Evolutionary conservation across 1,140 invertebrate species (phyloP).

Genomic region (Coboldia fuscipes): DNA sequence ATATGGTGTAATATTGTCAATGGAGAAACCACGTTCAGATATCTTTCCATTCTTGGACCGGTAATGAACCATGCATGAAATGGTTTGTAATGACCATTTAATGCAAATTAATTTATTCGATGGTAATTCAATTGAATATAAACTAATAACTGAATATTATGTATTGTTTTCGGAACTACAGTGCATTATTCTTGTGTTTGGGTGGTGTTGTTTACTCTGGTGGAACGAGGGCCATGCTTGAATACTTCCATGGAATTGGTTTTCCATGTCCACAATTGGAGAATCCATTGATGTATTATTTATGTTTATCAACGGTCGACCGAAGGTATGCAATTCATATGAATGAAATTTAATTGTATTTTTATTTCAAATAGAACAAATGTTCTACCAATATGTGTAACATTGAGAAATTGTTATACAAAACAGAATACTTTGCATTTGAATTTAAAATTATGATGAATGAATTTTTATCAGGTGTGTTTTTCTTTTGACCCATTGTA

Average conservation of each 20-base stretch:
- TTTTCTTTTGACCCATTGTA: constrained; percentile 5
- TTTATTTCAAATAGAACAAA: not conserved
- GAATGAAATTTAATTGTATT: not conserved
- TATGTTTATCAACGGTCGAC: constrained; percentile 82
- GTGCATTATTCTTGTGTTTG: constrained; percentile 53
- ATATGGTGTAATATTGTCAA: constrained; percentile 67
- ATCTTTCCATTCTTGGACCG: constrained; percentile 85
- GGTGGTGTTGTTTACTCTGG: constrained; percentile 83
- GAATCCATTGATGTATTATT: constrained; percentile 84
- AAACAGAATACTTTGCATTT: too few species aligned
- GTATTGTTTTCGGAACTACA: too few species aligned
- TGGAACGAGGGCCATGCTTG: constrained; percentile 67
- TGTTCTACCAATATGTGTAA: not conserved
- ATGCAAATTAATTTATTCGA: constrained; percentile 9
- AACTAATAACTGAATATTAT: too few species aligned
- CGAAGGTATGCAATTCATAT: constrained; percentile 33
- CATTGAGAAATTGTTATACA: too few species aligned
- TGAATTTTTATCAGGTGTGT: too few species aligned
- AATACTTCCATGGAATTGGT: constrained; percentile 77
- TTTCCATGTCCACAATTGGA: constrained; percentile 84
- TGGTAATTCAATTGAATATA: not conserved
- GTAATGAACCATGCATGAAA: too few species aligned
- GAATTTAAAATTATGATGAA: too few species aligned
- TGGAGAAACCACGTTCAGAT: constrained; percentile 83
- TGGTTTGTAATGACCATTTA: too few species aligned